Base-by-base conservation (phyloP, 2,113 vertebrate species). In the Tretioscincus oriximinensis region DNA sequence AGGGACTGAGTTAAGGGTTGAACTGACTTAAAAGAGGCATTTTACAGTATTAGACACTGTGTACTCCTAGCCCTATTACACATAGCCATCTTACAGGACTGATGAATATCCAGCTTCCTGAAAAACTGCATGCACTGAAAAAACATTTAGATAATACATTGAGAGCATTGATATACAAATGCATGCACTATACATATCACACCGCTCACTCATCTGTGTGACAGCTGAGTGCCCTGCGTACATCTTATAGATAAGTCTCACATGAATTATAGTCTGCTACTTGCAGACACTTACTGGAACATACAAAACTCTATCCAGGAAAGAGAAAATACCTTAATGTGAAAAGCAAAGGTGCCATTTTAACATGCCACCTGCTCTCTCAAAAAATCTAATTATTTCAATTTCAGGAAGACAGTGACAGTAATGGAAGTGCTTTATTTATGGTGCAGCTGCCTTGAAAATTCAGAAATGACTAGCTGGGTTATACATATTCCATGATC, bases 1-100 rank as follows among this genome's bases (percentile, higher is more conserved):
- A 21, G 24, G 0, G 0, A 5, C 0, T 18, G 28, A 63, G 14
- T 73, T 69, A 78, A 22, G 81, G 85, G 0, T 84, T 76, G 85
- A 91, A 31, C 7, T 61, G 66, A 35, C 31, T 24, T 54, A 29
- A 29, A 82, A 45, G 63, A 51, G 78, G 51, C 41, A 65, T 74
- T 73, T 85, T 81, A 65, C 51, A 51, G 64, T 63, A 28, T 63
- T 60, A n/a, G 26, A 51, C 72, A 70, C 35, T 8, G 9, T 49
- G 45, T 49, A 58, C 11, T 64, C 47, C 54, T 29, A 73, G 21
- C 73, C 41, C 28, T 73, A 22, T 70, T 61, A 69, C 61, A 49
- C 35, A 51, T 49, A 75, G 60, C 21, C 2, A n/a, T 60, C 69
- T 20, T 26, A 29, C 21, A 18, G 81, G 54, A 41, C 80, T 31